Evolutionary conservation across 2,113 vertebrate species (phyloP).

Genomic region (Actinemys pallida): DNA sequence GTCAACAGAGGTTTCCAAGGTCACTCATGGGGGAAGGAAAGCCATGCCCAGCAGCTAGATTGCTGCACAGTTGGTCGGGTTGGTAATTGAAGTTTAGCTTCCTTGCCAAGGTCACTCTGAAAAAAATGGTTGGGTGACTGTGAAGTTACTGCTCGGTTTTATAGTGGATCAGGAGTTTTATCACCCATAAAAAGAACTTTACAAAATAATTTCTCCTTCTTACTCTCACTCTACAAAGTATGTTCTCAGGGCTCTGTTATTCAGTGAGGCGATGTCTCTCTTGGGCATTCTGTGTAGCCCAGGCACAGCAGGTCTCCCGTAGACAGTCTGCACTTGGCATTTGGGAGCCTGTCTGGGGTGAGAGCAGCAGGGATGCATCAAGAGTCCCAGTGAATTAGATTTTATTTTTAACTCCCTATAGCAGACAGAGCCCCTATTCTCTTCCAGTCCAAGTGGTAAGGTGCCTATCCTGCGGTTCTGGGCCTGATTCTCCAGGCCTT

Average conservation of each 20-base stretch:
- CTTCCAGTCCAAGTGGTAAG: background rate
- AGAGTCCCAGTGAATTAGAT: background rate
- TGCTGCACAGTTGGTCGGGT: constrained; percentile 61
- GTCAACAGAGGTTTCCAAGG: background rate
- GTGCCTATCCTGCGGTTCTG: no score
- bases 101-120: constrained; percentile 62
- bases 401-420: background rate
- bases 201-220: background rate
- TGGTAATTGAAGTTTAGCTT: constrained; percentile 64
- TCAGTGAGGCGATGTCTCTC: background rate
- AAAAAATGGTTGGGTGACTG: constrained; percentile 42
- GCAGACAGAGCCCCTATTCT: background rate
- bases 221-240: background rate
- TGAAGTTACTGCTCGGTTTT: constrained; percentile 3
- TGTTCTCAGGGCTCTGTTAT: background rate
- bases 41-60: background rate
- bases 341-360: background rate
- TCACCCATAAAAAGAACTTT: constrained; percentile 51
- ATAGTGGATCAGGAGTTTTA: constrained; percentile 62
- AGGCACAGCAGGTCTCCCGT: background rate
- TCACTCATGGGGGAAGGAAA: background rate
- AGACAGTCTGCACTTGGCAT: background rate
- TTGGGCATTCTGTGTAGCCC: background rate
- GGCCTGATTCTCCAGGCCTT: background rate
- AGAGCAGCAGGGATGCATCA: background rate